Evolutionary conservation across 1,140 invertebrate genomes (phyloP).

Genomic region (Pseudomyrmex dendroicus): DNA sequence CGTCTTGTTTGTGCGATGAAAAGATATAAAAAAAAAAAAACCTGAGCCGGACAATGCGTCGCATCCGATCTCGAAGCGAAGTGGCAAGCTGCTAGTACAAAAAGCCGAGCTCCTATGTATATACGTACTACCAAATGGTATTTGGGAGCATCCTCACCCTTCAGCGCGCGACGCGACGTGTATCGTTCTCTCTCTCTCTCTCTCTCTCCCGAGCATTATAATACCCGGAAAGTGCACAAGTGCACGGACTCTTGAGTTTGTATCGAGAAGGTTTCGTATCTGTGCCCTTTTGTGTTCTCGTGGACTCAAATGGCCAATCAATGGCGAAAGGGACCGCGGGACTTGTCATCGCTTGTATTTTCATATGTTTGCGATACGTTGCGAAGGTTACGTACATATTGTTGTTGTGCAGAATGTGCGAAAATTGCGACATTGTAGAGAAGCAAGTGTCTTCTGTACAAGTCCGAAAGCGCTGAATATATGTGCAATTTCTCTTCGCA

Average conservation of each 20-base stretch:
- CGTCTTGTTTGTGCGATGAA: conserved; percentile 8
- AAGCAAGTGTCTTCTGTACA: conserved; percentile 61
- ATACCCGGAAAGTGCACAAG: conserved; percentile 68
- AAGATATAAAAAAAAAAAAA: background rate
- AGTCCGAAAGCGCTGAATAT: conserved; percentile 59
- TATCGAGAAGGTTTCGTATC: conserved; percentile 70
- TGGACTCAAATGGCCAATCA: conserved; percentile 67
- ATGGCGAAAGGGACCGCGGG: conserved; percentile 31
- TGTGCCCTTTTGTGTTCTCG: conserved; percentile 58
- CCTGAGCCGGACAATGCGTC: conserved; percentile 43
- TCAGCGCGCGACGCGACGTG: conserved; percentile 48
- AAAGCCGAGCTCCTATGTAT: conserved; percentile 62
- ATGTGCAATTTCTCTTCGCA: too few species aligned
- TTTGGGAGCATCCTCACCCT: conserved; percentile 58
- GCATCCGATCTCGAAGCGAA: conserved; percentile 64
- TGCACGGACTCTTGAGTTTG: conserved; percentile 73
- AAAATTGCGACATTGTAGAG: background rate
- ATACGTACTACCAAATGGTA: conserved; percentile 56
- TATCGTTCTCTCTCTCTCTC: conserved; percentile 3
- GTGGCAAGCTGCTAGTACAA: conserved; percentile 70
- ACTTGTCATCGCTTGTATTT: conserved; percentile 30
- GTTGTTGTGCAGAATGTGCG: background rate
- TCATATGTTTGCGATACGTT: conserved; percentile 16
- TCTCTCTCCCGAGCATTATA: conserved; percentile 55
- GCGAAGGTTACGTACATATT: background rate